These are phyloP conservation scores for Epicampocera succincta DNA, from an alignment of 2,888 invertebrate genomes.

Conservation along the genomic window DNA sequence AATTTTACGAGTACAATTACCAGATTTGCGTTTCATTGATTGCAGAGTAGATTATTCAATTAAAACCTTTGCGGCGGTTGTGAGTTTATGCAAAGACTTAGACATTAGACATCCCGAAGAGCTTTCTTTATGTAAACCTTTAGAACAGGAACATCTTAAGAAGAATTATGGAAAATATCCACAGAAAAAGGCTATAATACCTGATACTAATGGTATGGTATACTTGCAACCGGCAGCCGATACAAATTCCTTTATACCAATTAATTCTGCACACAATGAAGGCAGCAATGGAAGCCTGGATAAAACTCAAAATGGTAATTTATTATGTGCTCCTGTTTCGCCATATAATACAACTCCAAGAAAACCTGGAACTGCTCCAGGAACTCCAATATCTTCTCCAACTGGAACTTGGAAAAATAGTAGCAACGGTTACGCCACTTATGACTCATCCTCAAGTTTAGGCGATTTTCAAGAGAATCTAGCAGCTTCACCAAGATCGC, in stretches of 20 bases:
- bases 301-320: constrained; percentile 80
- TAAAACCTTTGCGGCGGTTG: constrained; percentile 96
- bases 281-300: constrained; percentile 88
- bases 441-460: constrained; percentile 81
- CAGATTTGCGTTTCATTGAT: constrained; percentile 95
- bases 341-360: constrained; percentile 75
- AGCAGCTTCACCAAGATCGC: constrained; percentile 92
- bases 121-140: constrained; percentile 94
- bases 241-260: constrained; percentile 93
- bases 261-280: constrained; percentile 84
- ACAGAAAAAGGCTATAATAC: constrained; percentile 81
- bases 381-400: constrained; percentile 89
- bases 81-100: constrained; percentile 93
- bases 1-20: constrained; percentile 92
- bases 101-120: constrained; percentile 99
- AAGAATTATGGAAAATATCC: constrained; percentile 90
- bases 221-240: constrained; percentile 84
- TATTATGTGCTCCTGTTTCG: constrained; percentile 82
- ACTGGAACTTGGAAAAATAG: constrained; percentile 83
- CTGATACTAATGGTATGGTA: constrained; percentile 80
- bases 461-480: constrained; percentile 84
- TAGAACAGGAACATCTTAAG: constrained; percentile 91
- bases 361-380: constrained; percentile 82
- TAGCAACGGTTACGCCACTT: constrained; percentile 79
- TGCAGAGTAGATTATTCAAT: constrained; percentile 97